Evolutionary conservation across 2,113 vertebrate genomes (phyloP).

Genomic region (Silurus meridionalis): DNA sequence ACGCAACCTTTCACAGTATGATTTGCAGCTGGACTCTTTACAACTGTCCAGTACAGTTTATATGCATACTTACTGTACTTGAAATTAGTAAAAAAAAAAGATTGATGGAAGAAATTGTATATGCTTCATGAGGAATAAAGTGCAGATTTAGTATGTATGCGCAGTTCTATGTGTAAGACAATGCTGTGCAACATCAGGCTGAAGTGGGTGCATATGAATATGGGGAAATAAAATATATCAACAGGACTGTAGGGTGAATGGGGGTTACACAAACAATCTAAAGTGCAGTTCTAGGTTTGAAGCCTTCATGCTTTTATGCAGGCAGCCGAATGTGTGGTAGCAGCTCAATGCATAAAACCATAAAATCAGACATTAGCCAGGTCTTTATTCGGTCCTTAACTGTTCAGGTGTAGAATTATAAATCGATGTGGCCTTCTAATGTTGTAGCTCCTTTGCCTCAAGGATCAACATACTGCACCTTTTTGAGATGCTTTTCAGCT

Average conservation of each 20-base stretch:
- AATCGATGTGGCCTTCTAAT: not conserved
- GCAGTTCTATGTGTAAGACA: not conserved
- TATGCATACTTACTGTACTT: not conserved
- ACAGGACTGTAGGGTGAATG: not conserved
- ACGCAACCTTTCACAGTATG: not conserved
- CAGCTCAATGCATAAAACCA: not conserved
- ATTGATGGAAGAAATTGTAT: not conserved
- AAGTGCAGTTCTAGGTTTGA: not conserved
- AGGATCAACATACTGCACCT: not conserved
- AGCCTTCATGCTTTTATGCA: not conserved
- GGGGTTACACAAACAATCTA: not conserved
- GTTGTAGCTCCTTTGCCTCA: not conserved
- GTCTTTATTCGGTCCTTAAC: not conserved
- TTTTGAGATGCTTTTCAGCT: not conserved
- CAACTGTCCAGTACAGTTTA: not conserved
- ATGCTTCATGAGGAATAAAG: not conserved
- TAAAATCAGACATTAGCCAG: not conserved
- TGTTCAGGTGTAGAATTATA: not conserved
- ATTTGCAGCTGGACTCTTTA: not conserved
- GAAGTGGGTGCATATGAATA: not conserved
- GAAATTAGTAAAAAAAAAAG: not conserved
- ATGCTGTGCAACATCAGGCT: not conserved
- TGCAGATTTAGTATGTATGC: not conserved
- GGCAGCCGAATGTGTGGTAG: too few relatives aligned
- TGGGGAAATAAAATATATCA: not conserved